A percentile compares a stretch with the other conserved stretches of the same genome.
Evolutionary conservation across 2,797 vertebrate species (phyloP).

Genomic region (Sylvilagus floridanus): DNA sequence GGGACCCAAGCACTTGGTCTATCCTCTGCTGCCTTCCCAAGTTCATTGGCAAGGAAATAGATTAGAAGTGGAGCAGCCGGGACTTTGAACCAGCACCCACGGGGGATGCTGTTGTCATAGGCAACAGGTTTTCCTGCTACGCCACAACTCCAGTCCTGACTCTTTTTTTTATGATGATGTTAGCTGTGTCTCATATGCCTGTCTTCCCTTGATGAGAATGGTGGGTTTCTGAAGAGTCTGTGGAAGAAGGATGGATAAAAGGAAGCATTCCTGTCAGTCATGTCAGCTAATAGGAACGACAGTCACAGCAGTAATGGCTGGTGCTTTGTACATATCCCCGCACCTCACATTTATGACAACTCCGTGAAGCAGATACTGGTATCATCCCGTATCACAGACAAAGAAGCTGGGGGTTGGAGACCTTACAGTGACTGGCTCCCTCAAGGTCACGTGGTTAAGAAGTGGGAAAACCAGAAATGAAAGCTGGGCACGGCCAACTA

Average conservation of each 20-base stretch:
- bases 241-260: not conserved
- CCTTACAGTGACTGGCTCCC: not conserved
- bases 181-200: not conserved
- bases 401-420: not conserved
- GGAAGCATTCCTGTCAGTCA: not conserved
- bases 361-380: not conserved
- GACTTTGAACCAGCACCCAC: too few species aligned
- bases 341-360: not conserved
- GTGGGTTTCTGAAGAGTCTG: not conserved
- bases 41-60: too few species aligned
- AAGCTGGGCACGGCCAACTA: not conserved
- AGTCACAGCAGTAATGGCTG: not conserved
- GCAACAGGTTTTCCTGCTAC: too few species aligned
- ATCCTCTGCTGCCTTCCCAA: too few species aligned
- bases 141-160: too few species aligned
- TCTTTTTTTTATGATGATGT: not conserved
- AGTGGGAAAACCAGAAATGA: not conserved
- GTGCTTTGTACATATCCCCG: not conserved
- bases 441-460: not conserved
- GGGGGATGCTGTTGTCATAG: too few species aligned
- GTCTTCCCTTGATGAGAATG: not conserved
- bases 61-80: too few species aligned
- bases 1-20: too few species aligned
- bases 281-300: not conserved
- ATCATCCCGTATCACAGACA: not conserved